These are phyloP conservation scores for Smittia aterrima DNA, from an alignment of 2,888 invertebrate species.

Conservation along the genomic window DNA sequence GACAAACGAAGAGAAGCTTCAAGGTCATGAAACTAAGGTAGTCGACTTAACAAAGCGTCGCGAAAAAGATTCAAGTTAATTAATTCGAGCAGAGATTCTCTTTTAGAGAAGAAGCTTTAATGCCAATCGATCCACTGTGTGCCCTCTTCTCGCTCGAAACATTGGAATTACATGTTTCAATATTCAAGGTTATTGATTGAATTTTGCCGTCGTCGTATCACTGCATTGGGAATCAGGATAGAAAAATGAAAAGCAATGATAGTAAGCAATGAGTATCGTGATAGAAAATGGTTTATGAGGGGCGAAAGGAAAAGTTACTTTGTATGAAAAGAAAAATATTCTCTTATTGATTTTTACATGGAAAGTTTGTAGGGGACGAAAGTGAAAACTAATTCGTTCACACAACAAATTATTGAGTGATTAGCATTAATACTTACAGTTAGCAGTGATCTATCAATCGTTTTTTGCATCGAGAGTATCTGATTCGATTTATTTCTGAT, in stretches of 20 bases:
- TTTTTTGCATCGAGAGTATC: slow-evolving; percentile 36
- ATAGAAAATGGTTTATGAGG: not conserved
- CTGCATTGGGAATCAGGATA: not conserved
- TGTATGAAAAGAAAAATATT: not conserved
- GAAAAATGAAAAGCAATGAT: not conserved
- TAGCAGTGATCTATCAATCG: slow-evolving; percentile 30
- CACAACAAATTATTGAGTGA: not conserved
- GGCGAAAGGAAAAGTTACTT: not conserved
- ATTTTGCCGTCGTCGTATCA: slow-evolving; percentile 6
- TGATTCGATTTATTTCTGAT: slow-evolving; percentile 32
- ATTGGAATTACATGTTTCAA: slow-evolving; percentile 5
- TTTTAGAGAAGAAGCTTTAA: no score
- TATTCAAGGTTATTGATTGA: slow-evolving; percentile 41
- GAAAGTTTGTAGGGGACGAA: not conserved
- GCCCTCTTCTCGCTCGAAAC: not conserved
- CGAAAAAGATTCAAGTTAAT: no score
- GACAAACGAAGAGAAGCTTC: no score
- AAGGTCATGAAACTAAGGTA: no score
- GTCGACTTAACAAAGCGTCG: no score
- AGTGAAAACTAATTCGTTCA: slow-evolving; percentile 5
- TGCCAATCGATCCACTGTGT: not conserved
- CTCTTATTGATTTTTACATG: slow-evolving; percentile 15
- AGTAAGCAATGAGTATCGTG: not conserved
- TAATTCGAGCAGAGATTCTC: no score
- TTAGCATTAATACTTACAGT: slow-evolving; percentile 17